A percentile compares a stretch with the other conserved stretches of the same genome.
phyloP scores from a whole-genome alignment of 2,113 vertebrate genomes.

The Pongo pygmaeus region DNA sequence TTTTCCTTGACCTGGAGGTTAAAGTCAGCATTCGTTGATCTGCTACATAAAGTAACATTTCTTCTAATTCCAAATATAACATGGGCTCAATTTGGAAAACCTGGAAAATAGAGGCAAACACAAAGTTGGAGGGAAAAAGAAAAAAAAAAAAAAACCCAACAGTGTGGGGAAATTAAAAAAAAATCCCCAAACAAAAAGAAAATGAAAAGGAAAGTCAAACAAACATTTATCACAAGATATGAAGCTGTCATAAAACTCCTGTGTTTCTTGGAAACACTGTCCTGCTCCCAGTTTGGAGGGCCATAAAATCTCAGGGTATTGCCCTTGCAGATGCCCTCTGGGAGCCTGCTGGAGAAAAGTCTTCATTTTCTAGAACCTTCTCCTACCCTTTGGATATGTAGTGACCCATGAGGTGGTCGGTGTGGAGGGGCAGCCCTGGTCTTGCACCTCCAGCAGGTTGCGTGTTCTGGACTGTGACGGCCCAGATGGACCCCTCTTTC shows the following conservation, averaged over 20 bases:
- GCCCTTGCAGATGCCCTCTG: background rate
- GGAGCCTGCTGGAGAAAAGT: background rate
- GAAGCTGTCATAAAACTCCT: rapidly evolving
- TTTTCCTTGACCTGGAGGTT: background rate
- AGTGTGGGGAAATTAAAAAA: background rate
- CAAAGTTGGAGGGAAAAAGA: background rate
- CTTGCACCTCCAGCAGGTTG: background rate
- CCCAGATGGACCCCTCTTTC: background rate
- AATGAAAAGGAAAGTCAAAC: background rate
- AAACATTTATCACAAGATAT: rapidly evolving
- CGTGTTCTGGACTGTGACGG: background rate
- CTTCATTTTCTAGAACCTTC: background rate
- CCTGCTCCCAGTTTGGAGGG: background rate
- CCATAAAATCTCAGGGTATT: background rate
- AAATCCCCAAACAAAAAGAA: background rate
- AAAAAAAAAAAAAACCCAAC: background rate
- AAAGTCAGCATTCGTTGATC: background rate
- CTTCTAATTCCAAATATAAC: background rate
- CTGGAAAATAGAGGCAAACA: background rate
- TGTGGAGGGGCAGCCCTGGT: background rate
- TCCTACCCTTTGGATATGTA: rapidly evolving
- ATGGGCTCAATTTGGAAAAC: background rate
- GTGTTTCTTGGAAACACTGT: rapidly evolving
- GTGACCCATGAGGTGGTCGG: rapidly evolving
- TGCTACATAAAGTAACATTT: background rate